Evolutionary conservation across 2,888 invertebrate species (phyloP), one percentile per base, ranked within the genome.

Genomic region (Ametastegia equiseti): DNA sequence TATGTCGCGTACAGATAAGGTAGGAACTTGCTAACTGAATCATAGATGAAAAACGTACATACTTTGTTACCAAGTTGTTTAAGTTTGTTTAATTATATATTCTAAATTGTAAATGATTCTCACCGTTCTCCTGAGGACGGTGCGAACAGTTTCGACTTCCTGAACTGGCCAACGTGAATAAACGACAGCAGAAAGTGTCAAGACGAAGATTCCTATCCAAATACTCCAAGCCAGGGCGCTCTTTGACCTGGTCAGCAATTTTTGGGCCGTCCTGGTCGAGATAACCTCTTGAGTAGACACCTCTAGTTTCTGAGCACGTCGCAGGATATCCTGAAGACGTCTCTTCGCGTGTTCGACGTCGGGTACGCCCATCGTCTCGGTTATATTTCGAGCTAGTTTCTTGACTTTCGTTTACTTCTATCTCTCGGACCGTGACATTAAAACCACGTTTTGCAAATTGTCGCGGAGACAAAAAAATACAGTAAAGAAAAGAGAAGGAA

Each of bases 81-180:
- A 15, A 60, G 33, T 50, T 54, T 23, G 42, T n/a, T 33, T 11
- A 27, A 71, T 13, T 5, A 47, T 19, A 3, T 19, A n/a, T n/a
- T n/a, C n/a, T 0, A 11, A 33, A 23, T 63, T 71, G 30, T 27
- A 4, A 7, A 45, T 15, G 27, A 6, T 42, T 71, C 88, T 89
- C 80, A 90, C 90, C 88, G 90, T 87, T 85, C 88, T 86, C 86
- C 88, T 88, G 80, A 90, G 86, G 39, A 90, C 90, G 75, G 90
- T 90, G 83, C 88, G 88, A 78, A 90, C 88, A 57, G 89, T 90
- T 73, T 90, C 90, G 79, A 87, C 87, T 80, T 90, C 90, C 84
- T 89, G 90, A 84, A 89, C 89, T 1, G 90, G 89, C 90, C 90
- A 90, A 27, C 88, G 88, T 4, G 87, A 86, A 81, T 90, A 90